Evolutionary conservation across 2,888 invertebrate genomes (phyloP), one percentile per base, ranked within the genome.

Genomic region (Drosophila monieri): DNA sequence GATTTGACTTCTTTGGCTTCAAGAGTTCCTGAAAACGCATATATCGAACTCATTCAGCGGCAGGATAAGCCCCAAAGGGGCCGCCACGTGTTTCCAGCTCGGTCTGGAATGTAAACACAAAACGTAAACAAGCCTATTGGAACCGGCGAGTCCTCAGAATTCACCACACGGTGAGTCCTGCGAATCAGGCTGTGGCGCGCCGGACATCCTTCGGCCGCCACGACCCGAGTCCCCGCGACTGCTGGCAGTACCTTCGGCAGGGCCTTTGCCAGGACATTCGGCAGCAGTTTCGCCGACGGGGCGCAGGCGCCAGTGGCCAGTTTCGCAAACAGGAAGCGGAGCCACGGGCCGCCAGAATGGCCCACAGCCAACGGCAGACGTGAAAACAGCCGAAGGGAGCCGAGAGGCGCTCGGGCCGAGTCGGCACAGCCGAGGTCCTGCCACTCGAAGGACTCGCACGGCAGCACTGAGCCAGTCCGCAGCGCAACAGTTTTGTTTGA

Each of bases 401-500:
- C 25, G 52, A 46, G 43, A 39, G 35, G 51, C 23, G 39, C 39
- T 41, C 39, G 39, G 15, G 30, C 55, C 37, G 30, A 56, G 30
- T 18, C 54, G 51, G 25, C 21, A 15, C 12, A 27, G 44, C 52
- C 72, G 67, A 70, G 48, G 49, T 32, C n/a, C 52, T 52, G 52
- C 27, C 27, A 57, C 39, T 25, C 39, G 25, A 18, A 43, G 23
- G 65, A 54, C 37, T 54, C 61, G 72, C 61, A 27, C 53, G 25
- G 30, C 41, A n/a, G 27, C 43, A 27, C 27, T 48, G 43, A 41
- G 48, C 15, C 30, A 37, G 46, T 47, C 43, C 32, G 59, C 58
- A 58, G 69, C 72, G 80, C 80, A 80, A 80, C 83, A 83, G 83
- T 83, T 83, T 78, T 81, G 79, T 80, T 87, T 73, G 74, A 77